phyloP scores from a whole-genome alignment of 2,113 vertebrate genomes.

The Clarias macrocephalus region DNA sequence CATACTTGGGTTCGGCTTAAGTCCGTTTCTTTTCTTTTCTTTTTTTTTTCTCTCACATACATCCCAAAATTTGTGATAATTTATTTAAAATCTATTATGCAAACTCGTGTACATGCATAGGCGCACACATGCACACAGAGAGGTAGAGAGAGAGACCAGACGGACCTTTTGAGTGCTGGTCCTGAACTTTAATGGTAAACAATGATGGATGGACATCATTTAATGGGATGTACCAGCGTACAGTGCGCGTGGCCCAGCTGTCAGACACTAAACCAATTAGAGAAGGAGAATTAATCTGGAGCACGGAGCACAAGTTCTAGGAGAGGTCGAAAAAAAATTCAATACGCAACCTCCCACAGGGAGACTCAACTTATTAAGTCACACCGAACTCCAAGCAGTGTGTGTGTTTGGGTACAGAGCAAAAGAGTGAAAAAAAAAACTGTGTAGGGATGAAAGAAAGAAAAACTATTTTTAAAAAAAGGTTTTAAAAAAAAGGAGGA shows the following conservation, averaged over 20 bases:
- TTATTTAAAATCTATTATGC: conserved; percentile 59
- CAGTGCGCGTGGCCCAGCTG: conserved; percentile 84
- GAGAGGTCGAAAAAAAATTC: conserved; percentile 26
- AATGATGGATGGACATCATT: conserved; percentile 89
- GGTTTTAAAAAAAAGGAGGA: too few species aligned
- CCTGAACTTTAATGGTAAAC: conserved; percentile 78
- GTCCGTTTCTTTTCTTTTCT: conserved; percentile 67
- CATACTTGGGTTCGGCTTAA: not conserved
- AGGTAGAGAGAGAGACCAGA: not conserved
- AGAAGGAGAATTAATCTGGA: conserved; percentile 90
- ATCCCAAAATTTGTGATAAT: not conserved
- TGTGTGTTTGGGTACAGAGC: not conserved
- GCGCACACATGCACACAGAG: not conserved
- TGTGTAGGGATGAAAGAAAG: not conserved
- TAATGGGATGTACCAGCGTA: conserved; percentile 86
- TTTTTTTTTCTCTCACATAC: conserved; percentile 49
- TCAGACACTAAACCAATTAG: conserved; percentile 89
- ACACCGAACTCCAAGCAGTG: conserved; percentile 28
- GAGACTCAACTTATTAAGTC: conserved; percentile 45
- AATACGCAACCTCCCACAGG: conserved; percentile 31
- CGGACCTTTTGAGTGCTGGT: conserved; percentile 72
- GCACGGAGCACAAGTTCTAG: conserved; percentile 68
- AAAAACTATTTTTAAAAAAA: too few species aligned
- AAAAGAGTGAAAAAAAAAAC: not conserved
- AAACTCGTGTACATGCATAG: not conserved